These are phyloP conservation scores for Congeria kusceri DNA, from an alignment of 2,888 invertebrate genomes.

Conservation along the genomic window DNA sequence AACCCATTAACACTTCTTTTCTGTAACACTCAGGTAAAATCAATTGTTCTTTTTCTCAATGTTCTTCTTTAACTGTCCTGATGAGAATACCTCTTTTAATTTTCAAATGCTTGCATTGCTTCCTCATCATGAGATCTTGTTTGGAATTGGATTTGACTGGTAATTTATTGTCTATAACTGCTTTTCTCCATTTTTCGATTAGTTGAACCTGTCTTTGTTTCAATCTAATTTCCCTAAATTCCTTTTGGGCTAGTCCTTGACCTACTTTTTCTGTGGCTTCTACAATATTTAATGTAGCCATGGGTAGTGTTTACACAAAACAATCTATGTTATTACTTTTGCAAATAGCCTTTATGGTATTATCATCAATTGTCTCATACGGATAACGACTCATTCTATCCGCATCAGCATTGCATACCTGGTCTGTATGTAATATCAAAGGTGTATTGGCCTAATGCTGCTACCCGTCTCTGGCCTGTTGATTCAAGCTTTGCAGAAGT, in stretches of 20 bases:
- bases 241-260: background rate
- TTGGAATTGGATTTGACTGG: background rate
- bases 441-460: slow-evolving; percentile 44
- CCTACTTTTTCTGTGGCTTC: background rate
- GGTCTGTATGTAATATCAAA: slow-evolving; percentile 59
- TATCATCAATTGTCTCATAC: background rate
- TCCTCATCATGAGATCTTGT: slow-evolving; percentile 16
- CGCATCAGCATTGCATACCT: slow-evolving; percentile 58
- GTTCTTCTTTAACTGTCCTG: background rate
- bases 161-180: background rate
- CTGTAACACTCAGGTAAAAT: slow-evolving; percentile 8
- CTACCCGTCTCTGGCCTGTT: slow-evolving; percentile 59
- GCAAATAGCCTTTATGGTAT: background rate
- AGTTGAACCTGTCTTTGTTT: background rate
- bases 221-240: background rate
- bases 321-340: slow-evolving; percentile 12
- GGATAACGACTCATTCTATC: slow-evolving; percentile 62
- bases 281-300: background rate
- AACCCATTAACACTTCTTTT: slow-evolving; percentile 7
- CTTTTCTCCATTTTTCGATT: slow-evolving; percentile 1
- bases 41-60: slow-evolving; percentile 16
- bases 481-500: slow-evolving; percentile 56
- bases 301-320: slow-evolving; percentile 9
- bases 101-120: slow-evolving; percentile 2
- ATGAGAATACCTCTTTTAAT: slow-evolving; percentile 32